Percentiles rank a stretch among this genome's conserved stretches.
These are phyloP conservation scores for Glaucomys volans DNA, from an alignment of 2,113 vertebrate species.

Conservation along the genomic window DNA sequence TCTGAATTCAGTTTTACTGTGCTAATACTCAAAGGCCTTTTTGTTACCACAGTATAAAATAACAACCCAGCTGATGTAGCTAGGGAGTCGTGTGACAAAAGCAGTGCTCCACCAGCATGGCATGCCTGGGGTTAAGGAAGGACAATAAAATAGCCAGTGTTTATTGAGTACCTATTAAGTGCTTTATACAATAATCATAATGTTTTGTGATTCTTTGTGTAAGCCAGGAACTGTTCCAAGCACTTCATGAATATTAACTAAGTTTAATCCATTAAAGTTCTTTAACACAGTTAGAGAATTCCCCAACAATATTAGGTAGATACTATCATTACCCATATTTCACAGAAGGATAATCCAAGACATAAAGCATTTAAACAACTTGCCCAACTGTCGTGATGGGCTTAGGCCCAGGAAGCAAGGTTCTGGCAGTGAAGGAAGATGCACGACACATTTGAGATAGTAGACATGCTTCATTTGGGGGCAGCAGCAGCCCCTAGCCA, in stretches of 20 bases:
- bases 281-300: background rate
- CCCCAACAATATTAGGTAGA: background rate
- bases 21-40: background rate
- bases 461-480: too few species aligned
- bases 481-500: too few species aligned
- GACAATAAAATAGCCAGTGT: background rate
- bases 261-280: background rate
- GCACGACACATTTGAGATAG: too few species aligned
- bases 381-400: background rate
- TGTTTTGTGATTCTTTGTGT: background rate
- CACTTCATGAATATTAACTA: background rate
- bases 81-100: background rate
- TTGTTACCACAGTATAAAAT: background rate
- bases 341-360: background rate
- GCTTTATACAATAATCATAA: background rate
- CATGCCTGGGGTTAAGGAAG: background rate
- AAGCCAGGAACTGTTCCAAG: background rate
- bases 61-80: background rate
- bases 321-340: background rate
- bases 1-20: background rate
- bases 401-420: too few species aligned
- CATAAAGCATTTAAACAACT: background rate
- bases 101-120: background rate
- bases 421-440: too few species aligned
- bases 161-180: background rate